phyloP scores from a whole-genome alignment of 1,140 invertebrate species.

The Meloidogyne floridensis region DNA sequence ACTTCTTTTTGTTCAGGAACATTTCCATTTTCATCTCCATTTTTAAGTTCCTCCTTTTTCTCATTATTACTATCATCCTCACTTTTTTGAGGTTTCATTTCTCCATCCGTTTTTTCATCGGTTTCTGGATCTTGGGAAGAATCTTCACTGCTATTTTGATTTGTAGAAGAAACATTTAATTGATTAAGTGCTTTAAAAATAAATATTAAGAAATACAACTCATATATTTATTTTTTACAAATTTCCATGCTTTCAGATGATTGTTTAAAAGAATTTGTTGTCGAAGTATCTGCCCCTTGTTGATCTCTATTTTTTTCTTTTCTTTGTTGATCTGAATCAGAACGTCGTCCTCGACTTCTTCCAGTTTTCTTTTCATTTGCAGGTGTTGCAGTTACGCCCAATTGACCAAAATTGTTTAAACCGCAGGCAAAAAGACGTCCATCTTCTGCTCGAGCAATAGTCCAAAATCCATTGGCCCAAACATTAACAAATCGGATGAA shows the following conservation, averaged over 20 bases:
- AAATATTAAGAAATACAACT: not conserved
- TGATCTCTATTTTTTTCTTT: not conserved
- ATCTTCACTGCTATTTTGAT: slow-evolving; percentile 18
- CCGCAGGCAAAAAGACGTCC: slow-evolving; percentile 59
- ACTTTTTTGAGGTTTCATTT: not conserved
- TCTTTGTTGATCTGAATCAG: not conserved
- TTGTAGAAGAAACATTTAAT: not conserved
- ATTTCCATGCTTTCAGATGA: slow-evolving; percentile 14
- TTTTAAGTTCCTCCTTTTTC: not conserved
- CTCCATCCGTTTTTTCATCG: slow-evolving; percentile 4
- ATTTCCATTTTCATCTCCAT: slow-evolving; percentile 12
- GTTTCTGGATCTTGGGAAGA: slow-evolving; percentile 10
- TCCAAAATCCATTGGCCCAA: slow-evolving; percentile 64
- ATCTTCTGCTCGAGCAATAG: slow-evolving; percentile 52
- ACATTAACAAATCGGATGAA: slow-evolving; percentile 54
- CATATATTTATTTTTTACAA: not conserved
- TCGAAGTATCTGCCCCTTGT: not conserved
- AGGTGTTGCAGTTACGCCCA: slow-evolving; percentile 47
- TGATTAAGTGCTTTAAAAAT: not conserved
- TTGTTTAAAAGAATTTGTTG: not conserved
- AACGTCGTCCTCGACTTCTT: slow-evolving; percentile 10
- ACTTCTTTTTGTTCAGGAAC: slow-evolving; percentile 22
- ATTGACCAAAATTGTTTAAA: slow-evolving; percentile 61
- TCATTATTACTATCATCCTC: slow-evolving; percentile 11
- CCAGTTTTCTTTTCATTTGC: not conserved